phyloP scores from a whole-genome alignment of 2,113 vertebrate species.

The Sciurus niger region DNA sequence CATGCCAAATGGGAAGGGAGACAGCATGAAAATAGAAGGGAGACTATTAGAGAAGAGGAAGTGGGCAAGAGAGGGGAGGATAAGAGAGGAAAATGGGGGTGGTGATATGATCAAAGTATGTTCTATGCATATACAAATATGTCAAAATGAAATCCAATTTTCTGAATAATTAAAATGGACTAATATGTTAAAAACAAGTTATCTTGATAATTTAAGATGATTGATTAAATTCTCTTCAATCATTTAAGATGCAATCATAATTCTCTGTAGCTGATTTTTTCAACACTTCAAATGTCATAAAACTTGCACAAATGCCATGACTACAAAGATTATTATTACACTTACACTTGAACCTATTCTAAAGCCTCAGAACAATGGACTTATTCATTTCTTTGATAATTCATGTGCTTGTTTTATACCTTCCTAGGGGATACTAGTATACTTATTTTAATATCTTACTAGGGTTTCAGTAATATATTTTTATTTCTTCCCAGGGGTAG shows the following conservation, averaged over 20 bases:
- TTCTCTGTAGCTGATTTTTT: constrained; percentile 13
- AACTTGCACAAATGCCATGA: constrained; percentile 8
- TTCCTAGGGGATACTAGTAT: constrained; percentile 74
- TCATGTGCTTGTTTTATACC: constrained; percentile 77
- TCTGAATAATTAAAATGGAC: neutral
- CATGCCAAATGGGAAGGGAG: neutral
- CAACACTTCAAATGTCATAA: constrained; percentile 35
- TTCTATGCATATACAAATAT: too few species aligned
- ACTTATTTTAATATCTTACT: constrained; percentile 81
- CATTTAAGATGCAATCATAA: constrained; percentile 30
- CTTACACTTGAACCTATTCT: neutral
- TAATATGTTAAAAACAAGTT: neutral
- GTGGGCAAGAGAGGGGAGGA: neutral
- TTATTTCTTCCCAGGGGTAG: constrained; percentile 74
- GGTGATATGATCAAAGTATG: neutral
- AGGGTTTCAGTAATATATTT: constrained; percentile 76
- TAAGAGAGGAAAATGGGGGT: neutral
- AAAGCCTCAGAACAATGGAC: constrained; percentile 69
- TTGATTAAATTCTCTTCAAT: constrained; percentile 31
- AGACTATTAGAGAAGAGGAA: neutral
- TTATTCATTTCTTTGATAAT: constrained; percentile 79
- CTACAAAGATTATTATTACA: constrained; percentile 44
- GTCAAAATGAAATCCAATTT: too few species aligned
- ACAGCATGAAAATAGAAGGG: neutral
- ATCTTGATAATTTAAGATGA: constrained; percentile 29